A percentile compares a stretch with the other conserved stretches of the same genome.
Conservation (phyloP, 1,140 invertebrate genomes). For the Lucilia sericata region DNA sequence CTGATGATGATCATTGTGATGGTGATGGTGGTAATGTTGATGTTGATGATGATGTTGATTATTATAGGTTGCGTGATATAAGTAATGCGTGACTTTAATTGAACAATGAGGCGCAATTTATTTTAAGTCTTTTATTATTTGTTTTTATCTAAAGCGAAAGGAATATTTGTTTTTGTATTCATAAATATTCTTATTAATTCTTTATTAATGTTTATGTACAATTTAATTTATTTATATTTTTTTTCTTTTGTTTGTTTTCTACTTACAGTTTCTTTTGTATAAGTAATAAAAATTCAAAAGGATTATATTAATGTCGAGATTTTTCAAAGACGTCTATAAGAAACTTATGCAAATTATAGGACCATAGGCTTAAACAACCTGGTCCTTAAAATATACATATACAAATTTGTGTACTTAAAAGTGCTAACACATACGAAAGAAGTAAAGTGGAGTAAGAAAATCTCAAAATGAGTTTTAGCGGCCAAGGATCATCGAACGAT, state of each 20-base stretch:
- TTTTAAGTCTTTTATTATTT: not conserved
- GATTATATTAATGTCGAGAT: constrained; percentile 43
- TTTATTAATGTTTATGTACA: not conserved
- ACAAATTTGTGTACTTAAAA: not conserved
- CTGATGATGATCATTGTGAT: constrained; percentile 4
- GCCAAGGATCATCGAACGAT: constrained; percentile 57
- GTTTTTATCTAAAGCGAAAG: not conserved
- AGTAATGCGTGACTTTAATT: constrained; percentile 58
- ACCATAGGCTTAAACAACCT: not conserved
- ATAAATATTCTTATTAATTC: not conserved
- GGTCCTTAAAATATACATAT: not conserved
- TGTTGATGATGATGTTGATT: not conserved
- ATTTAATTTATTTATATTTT: constrained; percentile 15
- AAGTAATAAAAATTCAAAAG: not conserved
- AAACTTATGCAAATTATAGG: constrained; percentile 4
- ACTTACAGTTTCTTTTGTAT: not conserved
- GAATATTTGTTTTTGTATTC: too few species aligned
- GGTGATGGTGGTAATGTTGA: not conserved
- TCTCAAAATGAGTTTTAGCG: constrained; percentile 63
- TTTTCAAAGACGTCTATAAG: constrained; percentile 46
- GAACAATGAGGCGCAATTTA: constrained; percentile 53
- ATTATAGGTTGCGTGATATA: constrained; percentile 25
- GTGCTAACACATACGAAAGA: not conserved
- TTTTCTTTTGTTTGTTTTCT: constrained; percentile 23
- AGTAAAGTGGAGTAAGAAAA: not conserved